phyloP scores from a whole-genome alignment of 2,113 vertebrate genomes.

The Synchiropus splendidus region DNA sequence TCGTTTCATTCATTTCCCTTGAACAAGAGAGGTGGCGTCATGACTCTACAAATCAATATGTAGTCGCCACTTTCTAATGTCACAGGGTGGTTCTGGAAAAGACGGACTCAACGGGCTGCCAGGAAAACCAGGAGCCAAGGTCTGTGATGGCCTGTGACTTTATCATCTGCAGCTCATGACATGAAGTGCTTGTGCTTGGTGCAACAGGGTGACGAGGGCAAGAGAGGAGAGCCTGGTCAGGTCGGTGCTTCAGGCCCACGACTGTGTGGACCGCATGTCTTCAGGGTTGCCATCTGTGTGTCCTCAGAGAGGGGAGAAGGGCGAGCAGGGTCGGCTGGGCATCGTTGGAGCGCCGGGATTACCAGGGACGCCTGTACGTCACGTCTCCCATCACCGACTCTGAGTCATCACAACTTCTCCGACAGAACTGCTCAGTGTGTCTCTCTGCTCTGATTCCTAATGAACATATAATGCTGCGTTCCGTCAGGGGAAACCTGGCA shows the following conservation, averaged over 20 bases:
- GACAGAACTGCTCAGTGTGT: too few species aligned
- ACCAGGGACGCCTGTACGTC: conserved; percentile 68
- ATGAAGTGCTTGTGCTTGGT: conserved; percentile 3
- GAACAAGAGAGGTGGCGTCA: background rate
- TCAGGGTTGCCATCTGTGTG: conserved; percentile 4
- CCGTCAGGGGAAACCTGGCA: conserved; percentile 59
- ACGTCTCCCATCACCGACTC: too few species aligned
- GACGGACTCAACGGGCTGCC: conserved; percentile 42
- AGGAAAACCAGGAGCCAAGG: conserved; percentile 63
- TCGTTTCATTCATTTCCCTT: background rate
- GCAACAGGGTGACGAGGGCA: conserved; percentile 64
- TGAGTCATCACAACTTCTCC: too few species aligned
- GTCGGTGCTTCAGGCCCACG: conserved; percentile 40
- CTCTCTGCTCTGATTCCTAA: background rate
- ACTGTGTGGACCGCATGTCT: background rate
- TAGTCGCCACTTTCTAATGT: background rate
- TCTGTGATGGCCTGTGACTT: conserved; percentile 10
- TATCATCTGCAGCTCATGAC: too few species aligned
- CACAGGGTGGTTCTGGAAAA: conserved; percentile 49
- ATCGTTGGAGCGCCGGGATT: conserved; percentile 70
- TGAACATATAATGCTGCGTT: conserved; percentile 7
- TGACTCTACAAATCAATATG: background rate
- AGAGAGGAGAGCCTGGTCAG: conserved; percentile 52
- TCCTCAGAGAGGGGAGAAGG: conserved; percentile 61
- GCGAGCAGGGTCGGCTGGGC: conserved; percentile 63